Percentiles rank a stretch among this genome's conserved stretches.
phyloP scores from a whole-genome alignment of 1,140 invertebrate species.

The Ladona fulva region DNA sequence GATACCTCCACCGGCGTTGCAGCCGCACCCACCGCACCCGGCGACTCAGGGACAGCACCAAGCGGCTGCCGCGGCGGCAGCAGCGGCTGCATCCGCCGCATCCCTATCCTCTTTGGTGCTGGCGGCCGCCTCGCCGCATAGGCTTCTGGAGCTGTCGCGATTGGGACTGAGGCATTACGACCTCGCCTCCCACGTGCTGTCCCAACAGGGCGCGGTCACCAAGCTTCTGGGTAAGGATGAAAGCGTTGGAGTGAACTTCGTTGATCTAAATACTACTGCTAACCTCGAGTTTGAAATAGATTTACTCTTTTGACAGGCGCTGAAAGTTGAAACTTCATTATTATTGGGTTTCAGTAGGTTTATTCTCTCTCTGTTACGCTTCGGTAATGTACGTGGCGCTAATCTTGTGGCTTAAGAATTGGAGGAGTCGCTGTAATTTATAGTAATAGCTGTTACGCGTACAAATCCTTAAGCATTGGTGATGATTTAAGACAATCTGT shows the following conservation, averaged over 20 bases:
- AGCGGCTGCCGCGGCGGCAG: conserved; percentile 33
- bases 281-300: too few species aligned
- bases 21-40: conserved; percentile 25
- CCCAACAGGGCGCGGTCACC: conserved; percentile 83
- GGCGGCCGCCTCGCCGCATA: conserved; percentile 47
- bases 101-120: conserved; percentile 26
- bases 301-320: too few species aligned
- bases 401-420: too few species aligned
- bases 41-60: conserved; percentile 28
- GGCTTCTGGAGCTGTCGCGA: conserved; percentile 71
- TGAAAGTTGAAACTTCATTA: too few species aligned
- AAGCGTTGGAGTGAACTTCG: background rate
- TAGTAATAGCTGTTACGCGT: too few species aligned
- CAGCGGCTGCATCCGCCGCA: conserved; percentile 39
- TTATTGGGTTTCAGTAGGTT: too few species aligned
- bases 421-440: too few species aligned
- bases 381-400: too few species aligned
- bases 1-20: background rate
- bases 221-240: conserved; percentile 68
- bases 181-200: conserved; percentile 76
- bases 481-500: too few species aligned
- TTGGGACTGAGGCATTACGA: conserved; percentile 79
- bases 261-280: too few species aligned
- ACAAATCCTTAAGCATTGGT: too few species aligned
- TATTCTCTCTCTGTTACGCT: too few species aligned